These are phyloP conservation scores for Mythimna impura DNA, from an alignment of 2,888 invertebrate species.

Conservation along the genomic window DNA sequence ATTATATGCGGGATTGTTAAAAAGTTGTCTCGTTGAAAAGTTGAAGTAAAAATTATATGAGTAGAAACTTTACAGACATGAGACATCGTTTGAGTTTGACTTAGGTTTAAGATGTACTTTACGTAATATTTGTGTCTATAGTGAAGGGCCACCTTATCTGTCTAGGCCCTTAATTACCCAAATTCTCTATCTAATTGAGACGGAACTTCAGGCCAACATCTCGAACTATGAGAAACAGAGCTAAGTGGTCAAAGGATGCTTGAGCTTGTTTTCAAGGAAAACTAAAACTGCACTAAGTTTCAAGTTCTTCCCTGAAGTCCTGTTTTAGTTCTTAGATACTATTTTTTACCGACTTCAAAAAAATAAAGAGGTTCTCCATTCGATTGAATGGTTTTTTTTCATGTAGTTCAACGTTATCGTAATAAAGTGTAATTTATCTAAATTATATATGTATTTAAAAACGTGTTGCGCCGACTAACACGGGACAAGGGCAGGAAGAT, in stretches of 20 bases:
- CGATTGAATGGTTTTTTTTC: no score
- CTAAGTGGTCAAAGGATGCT: background rate
- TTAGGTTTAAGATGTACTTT: background rate
- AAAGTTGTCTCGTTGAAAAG: slow-evolving; percentile 56
- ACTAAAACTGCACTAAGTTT: background rate
- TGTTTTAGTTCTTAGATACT: no score
- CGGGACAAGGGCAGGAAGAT: no score
- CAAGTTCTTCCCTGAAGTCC: background rate
- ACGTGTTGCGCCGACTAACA: no score
- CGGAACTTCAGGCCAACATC: background rate
- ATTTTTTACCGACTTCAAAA: no score
- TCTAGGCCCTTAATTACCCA: slow-evolving; percentile 11
- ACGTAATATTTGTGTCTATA: slow-evolving; percentile 5
- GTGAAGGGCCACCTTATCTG: background rate
- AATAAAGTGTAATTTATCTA: no score
- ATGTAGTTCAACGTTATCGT: no score
- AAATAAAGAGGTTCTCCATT: no score
- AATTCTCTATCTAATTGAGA: background rate
- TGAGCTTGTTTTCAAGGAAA: background rate
- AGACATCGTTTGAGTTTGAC: slow-evolving; percentile 30
- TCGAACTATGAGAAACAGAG: background rate
- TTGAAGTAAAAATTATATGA: slow-evolving; percentile 41
- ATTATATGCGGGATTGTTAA: slow-evolving; percentile 59
- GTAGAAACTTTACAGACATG: slow-evolving; percentile 51
- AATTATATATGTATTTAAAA: no score